These are phyloP conservation scores for Tokudaia muenninki DNA, from an alignment of 2,797 vertebrate species.

Conservation along the genomic window DNA sequence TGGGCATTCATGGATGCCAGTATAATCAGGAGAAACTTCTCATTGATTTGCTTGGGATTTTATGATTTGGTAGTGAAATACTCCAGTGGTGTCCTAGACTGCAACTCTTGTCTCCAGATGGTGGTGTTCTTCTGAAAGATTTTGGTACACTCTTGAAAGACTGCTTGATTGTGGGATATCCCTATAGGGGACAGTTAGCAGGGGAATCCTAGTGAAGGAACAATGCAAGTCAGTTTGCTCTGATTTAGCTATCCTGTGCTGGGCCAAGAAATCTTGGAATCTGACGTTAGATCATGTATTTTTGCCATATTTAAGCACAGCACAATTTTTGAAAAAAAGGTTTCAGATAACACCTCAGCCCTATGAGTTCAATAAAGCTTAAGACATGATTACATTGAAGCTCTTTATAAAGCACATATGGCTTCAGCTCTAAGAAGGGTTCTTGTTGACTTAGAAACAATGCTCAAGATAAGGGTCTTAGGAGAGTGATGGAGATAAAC, in stretches of 20 bases:
- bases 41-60: not conserved
- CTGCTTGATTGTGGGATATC: not conserved
- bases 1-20: not conserved
- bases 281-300: not conserved
- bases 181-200: not conserved
- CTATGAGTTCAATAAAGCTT: not conserved
- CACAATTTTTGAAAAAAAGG: not conserved
- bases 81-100: not conserved
- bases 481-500: not conserved
- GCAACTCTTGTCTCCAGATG: not conserved
- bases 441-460: not conserved
- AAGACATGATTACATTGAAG: not conserved
- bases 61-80: not conserved
- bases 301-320: not conserved
- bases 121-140: not conserved
- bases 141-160: not conserved
- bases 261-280: not conserved
- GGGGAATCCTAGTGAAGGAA: not conserved
- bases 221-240: not conserved
- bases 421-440: not conserved
- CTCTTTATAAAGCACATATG: not conserved
- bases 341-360: not conserved
- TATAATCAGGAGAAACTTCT: not conserved
- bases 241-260: not conserved
- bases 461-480: not conserved